Percentiles rank a stretch among this genome's conserved stretches.
phyloP scores from a whole-genome alignment of 1,140 invertebrate genomes.

The Frieseomelitta varia region DNA sequence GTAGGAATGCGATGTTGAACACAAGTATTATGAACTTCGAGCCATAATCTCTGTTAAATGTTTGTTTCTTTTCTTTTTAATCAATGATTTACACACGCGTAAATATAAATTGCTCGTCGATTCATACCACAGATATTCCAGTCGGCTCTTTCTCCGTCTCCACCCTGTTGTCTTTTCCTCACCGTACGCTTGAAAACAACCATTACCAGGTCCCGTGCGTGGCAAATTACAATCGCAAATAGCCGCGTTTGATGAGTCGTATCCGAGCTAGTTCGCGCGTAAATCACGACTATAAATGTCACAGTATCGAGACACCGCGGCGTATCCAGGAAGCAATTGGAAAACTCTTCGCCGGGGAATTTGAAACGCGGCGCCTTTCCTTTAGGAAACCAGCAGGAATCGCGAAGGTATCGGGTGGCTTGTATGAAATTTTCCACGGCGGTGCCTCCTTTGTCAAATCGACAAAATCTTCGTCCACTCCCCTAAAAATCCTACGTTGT shows the following conservation, averaged over 20 bases:
- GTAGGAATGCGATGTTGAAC: too few relatives aligned
- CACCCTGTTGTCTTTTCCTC: neutral
- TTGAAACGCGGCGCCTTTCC: neutral
- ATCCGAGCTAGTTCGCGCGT: conserved; percentile 12
- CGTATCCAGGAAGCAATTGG: conserved; percentile 13
- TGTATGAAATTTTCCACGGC: too few relatives aligned
- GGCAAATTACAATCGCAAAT: conserved; percentile 8
- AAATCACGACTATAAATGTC: conserved; percentile 34
- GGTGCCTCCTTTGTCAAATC: too few relatives aligned
- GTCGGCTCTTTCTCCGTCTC: neutral
- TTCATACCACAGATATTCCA: neutral
- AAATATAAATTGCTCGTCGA: neutral
- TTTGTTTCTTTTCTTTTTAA: too few relatives aligned
- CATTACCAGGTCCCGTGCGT: neutral
- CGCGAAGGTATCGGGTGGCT: neutral
- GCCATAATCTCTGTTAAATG: too few relatives aligned
- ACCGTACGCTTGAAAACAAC: neutral
- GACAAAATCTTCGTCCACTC: too few relatives aligned
- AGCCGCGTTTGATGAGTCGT: neutral
- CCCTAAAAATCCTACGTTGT: too few relatives aligned
- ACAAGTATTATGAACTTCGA: too few relatives aligned
- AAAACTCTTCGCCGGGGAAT: conserved; percentile 12
- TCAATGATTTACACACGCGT: too few relatives aligned
- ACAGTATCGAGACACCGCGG: neutral
- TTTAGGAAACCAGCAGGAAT: neutral